Evolutionary conservation across 2,888 invertebrate species (phyloP).

Genomic region (Dryococelus australis): DNA sequence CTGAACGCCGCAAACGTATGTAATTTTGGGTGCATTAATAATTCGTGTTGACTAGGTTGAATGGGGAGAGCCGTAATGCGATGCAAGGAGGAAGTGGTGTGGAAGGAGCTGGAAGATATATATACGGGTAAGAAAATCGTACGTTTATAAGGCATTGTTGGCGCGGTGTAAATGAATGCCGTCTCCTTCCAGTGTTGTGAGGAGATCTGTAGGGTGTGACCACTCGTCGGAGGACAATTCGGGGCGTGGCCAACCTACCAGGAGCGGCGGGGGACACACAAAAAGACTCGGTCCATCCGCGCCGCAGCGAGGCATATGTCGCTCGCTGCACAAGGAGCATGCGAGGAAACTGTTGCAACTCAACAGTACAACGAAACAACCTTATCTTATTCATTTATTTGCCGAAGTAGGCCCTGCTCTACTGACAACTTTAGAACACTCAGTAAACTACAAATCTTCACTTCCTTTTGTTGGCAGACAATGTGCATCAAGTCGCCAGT

Average conservation of each 20-base stretch:
- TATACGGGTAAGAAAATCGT: conserved; percentile 8
- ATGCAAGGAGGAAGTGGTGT: background rate
- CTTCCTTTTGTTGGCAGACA: too few relatives aligned
- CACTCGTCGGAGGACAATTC: background rate
- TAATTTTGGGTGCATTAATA: background rate
- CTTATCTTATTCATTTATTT: too few relatives aligned
- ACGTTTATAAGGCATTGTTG: conserved; percentile 16
- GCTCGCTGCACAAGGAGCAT: too few relatives aligned
- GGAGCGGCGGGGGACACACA: background rate
- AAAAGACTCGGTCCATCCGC: background rate
- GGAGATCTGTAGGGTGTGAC: background rate
- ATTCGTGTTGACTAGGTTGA: background rate
- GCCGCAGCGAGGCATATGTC: background rate
- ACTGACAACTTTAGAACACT: too few relatives aligned
- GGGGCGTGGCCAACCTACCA: background rate
- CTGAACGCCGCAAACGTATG: background rate
- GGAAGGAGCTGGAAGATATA: background rate
- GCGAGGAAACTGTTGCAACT: too few relatives aligned
- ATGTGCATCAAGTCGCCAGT: too few relatives aligned
- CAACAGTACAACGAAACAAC: too few relatives aligned
- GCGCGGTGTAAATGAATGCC: background rate
- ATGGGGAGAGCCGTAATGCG: background rate
- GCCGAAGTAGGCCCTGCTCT: too few relatives aligned
- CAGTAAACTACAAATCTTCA: too few relatives aligned
- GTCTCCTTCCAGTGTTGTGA: conserved; percentile 16